Base-by-base conservation (phyloP, 92 coral and sea anemone species). In the Zoanthus sansibaricus region DNA sequence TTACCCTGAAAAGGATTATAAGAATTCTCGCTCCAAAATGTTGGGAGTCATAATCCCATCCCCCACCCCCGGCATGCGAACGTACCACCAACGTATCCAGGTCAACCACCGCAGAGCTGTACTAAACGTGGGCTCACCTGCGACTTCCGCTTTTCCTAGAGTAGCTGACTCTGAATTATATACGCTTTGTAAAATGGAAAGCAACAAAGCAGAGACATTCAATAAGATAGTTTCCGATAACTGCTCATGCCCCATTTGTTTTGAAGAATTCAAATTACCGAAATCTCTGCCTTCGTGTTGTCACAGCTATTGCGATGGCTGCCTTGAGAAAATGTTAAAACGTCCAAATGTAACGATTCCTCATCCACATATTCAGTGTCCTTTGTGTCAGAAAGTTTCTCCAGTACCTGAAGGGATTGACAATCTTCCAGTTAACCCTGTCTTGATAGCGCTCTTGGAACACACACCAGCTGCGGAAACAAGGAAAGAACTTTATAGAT, bases 211-310 rank as follows among this genome's bases (percentile, higher is more conserved):
- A 13, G 52, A 45, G 9, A 17, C 77, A 8, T 47, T 75, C 25
- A 17, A 9, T 1, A 51, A 51, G 33, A 75, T 75, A 37, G 62
- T 75, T 4, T 20, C 20, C 4, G 62, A 75, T 17, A 48, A 75
- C n/a, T 75, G 79, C 11, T 48, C 79, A 21, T 75, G 79, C 11
- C 59, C 79, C 5, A 25, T 75, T 6, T 75, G 79, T 20, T 51
- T 75, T 9, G 79, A 75, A 20, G 79, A 75, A 44, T 75, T 75
- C 17, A 21, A 75, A 20, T 64, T 47, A 45, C 79, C 79, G 17
- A 75, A 49, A 31, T 75, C 62, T 1, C 44, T 75, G 42, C 79
- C 79, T 52, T 25, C 16, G 18, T 75, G 79, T 13, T 48, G 79
- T 30, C 79, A 75, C 16, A 75, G 79, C 49, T 75, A 49, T 14